phyloP scores from a whole-genome alignment of 2,113 vertebrate species.

The Oreocharis arfaki region DNA sequence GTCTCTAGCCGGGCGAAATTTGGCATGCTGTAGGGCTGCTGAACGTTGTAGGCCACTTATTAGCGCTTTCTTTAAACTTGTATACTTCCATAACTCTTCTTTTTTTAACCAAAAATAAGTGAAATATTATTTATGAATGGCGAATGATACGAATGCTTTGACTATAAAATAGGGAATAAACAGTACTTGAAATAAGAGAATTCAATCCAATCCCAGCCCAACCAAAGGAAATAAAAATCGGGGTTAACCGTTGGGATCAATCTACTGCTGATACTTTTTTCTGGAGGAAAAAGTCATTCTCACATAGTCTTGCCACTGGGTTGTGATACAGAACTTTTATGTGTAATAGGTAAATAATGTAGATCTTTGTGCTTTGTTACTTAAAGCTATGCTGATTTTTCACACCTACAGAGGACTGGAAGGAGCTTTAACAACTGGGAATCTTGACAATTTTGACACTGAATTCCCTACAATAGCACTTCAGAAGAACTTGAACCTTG shows the following conservation, averaged over 20 bases:
- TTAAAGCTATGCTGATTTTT: neutral
- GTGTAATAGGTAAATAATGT: neutral
- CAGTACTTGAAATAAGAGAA: neutral
- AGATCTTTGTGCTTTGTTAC: neutral
- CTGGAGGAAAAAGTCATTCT: neutral
- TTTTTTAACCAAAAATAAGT: neutral
- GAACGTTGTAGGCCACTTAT: neutral
- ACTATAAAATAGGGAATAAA: neutral
- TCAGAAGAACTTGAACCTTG: neutral
- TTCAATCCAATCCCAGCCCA: neutral
- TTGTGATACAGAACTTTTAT: neutral
- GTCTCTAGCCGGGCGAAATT: neutral
- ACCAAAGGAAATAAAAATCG: neutral
- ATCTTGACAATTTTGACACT: neutral
- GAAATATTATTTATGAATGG: neutral
- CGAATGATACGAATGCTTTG: neutral
- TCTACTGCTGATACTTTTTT: neutral
- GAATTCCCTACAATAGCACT: neutral
- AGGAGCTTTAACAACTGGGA: neutral
- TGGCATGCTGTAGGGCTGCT: neutral
- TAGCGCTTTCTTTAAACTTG: neutral
- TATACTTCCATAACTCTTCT: neutral
- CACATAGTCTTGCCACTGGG: neutral
- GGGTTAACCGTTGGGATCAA: fast-evolving
- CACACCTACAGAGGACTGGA: neutral